Percentiles rank a stretch among this genome's conserved stretches.
Conservation (phyloP, 2,113 vertebrate genomes). For the Halcyon malimbica region DNA sequence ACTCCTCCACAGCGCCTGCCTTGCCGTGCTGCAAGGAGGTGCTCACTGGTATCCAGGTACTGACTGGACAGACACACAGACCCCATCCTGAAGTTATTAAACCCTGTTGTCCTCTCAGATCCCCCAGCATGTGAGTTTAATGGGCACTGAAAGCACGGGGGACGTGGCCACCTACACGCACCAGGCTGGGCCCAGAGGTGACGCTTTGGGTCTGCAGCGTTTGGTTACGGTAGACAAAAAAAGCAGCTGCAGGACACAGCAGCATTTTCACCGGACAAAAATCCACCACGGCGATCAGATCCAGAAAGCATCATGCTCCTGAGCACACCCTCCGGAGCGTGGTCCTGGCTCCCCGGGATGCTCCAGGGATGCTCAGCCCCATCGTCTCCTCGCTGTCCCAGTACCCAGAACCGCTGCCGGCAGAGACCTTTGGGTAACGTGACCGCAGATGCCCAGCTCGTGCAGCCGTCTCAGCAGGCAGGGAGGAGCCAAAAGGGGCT, state of each 20-base stretch:
- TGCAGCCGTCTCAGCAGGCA: not conserved
- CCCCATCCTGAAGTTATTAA: not conserved
- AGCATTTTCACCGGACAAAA: not conserved
- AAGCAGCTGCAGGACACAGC: accelerated
- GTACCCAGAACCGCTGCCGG: not conserved
- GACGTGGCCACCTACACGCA: accelerated
- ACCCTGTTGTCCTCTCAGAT: accelerated
- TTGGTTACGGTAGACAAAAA: not conserved
- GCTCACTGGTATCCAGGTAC: not conserved
- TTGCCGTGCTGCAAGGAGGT: not conserved
- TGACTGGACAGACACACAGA: not conserved
- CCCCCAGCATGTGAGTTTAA: not conserved
- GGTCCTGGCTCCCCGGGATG: not conserved
- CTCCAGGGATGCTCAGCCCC: accelerated
- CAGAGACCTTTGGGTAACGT: not conserved
- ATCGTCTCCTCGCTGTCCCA: not conserved
- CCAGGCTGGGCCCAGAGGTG: not conserved
- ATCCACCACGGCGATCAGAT: accelerated
- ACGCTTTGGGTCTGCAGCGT: not conserved
- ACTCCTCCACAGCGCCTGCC: accelerated
- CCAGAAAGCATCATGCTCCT: not conserved
- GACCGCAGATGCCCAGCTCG: not conserved
- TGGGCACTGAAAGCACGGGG: accelerated
- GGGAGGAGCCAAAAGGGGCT: not conserved
- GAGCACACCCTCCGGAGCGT: accelerated